Evolutionary conservation across 2,797 vertebrate species (phyloP).

Genomic region (Antrozous pallidus): DNA sequence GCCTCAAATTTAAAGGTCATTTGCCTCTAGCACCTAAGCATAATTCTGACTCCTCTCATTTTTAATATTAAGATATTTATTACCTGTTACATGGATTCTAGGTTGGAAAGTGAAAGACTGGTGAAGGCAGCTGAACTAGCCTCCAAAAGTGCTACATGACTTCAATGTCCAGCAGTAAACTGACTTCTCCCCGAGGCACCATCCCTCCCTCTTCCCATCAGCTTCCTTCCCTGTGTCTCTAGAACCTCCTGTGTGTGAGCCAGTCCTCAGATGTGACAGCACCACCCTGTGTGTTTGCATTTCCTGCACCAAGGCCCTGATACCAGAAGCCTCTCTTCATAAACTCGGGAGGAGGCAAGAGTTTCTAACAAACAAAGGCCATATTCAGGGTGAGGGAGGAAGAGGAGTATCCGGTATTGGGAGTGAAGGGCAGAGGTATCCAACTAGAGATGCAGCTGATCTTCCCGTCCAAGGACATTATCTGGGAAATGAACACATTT

Average conservation of each 20-base stretch:
- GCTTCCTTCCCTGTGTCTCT: background rate
- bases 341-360: background rate
- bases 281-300: background rate
- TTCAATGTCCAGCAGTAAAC: background rate
- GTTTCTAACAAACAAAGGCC: background rate
- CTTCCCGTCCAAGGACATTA: background rate
- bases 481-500: slow-evolving; percentile 50
- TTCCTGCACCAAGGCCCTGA: background rate
- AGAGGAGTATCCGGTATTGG: background rate
- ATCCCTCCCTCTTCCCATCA: background rate
- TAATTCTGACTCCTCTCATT: background rate
- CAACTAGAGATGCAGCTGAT: background rate
- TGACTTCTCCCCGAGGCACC: background rate
- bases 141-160: background rate
- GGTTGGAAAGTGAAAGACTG: background rate
- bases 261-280: background rate
- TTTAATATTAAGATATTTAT: background rate
- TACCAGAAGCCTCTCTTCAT: background rate
- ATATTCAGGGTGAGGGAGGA: background rate
- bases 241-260: background rate
- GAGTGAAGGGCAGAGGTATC: background rate
- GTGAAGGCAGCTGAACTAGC: background rate
- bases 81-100: background rate
- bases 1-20: slow-evolving; percentile 6
- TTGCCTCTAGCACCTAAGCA: background rate